These are phyloP conservation scores for Sapajus apella DNA, from an alignment of 2,113 vertebrate species.

Conservation along the genomic window DNA sequence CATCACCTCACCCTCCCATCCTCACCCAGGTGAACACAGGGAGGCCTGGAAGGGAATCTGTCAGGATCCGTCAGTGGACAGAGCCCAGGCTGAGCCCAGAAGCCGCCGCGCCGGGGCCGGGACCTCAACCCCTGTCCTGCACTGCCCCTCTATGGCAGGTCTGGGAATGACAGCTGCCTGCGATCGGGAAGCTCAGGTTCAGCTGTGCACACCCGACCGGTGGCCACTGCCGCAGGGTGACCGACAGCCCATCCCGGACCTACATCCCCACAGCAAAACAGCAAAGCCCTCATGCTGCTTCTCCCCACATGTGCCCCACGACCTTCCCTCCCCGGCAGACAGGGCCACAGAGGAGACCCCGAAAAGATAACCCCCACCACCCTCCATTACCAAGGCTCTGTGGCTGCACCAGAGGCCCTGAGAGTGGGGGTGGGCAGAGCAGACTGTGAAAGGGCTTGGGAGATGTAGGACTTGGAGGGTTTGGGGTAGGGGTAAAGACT, in stretches of 20 bases:
- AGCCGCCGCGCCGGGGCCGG: background rate
- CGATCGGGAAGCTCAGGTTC: background rate
- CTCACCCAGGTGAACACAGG: background rate
- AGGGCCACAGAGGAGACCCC: background rate
- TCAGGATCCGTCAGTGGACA: background rate
- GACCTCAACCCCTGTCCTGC: background rate
- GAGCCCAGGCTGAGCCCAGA: background rate
- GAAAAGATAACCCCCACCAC: no score
- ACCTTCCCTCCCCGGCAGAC: background rate
- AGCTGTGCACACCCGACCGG: no score
- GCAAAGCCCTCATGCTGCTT: background rate
- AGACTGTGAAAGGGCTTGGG: no score
- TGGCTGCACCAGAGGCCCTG: background rate
- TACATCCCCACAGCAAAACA: background rate
- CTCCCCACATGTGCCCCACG: no score
- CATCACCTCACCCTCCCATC: background rate
- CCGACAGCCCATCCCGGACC: background rate
- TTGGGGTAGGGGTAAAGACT: no score
- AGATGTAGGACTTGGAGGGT: no score
- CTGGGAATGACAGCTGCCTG: background rate
- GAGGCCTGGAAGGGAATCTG: background rate
- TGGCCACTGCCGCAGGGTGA: background rate
- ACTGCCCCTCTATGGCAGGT: background rate
- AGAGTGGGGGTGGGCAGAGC: no score
- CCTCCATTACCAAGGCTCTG: background rate